Evolutionary conservation across 2,113 vertebrate genomes (phyloP).

Genomic region (Turdus rufiventris): DNA sequence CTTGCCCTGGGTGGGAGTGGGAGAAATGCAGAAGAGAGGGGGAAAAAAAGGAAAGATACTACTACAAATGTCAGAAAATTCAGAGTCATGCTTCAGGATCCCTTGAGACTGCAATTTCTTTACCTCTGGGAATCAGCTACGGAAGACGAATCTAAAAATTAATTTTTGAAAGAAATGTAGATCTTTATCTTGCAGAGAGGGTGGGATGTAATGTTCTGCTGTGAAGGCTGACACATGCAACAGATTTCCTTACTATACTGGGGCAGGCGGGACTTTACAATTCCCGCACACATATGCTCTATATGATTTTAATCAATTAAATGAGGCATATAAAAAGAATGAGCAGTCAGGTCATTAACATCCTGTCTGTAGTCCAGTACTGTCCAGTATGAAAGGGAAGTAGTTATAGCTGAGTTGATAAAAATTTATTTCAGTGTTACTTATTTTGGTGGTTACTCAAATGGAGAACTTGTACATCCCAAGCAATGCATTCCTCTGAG

Average conservation of each 20-base stretch:
- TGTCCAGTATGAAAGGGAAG: background rate
- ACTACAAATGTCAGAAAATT: background rate
- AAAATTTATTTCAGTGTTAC: constrained; percentile 4
- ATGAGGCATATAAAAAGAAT: background rate
- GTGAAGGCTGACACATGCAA: background rate
- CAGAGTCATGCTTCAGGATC: background rate
- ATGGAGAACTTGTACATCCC: background rate
- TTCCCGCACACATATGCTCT: background rate
- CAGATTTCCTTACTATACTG: background rate
- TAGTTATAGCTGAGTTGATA: background rate
- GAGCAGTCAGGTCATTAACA: background rate
- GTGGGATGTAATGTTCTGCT: background rate
- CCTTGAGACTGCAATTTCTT: background rate
- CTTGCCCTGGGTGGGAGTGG: background rate
- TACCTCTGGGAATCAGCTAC: background rate
- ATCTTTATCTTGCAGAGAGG: background rate
- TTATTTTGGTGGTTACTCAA: background rate
- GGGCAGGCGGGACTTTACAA: background rate
- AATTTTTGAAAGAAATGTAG: background rate
- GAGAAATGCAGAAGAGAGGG: background rate
- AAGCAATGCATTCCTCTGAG: background rate
- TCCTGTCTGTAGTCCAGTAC: background rate
- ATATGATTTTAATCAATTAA: constrained; percentile 6
- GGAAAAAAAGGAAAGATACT: background rate
- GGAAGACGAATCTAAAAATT: background rate